These are phyloP conservation scores for Holocentrus rufus DNA, from an alignment of 2,797 vertebrate genomes.

Conservation along the genomic window DNA sequence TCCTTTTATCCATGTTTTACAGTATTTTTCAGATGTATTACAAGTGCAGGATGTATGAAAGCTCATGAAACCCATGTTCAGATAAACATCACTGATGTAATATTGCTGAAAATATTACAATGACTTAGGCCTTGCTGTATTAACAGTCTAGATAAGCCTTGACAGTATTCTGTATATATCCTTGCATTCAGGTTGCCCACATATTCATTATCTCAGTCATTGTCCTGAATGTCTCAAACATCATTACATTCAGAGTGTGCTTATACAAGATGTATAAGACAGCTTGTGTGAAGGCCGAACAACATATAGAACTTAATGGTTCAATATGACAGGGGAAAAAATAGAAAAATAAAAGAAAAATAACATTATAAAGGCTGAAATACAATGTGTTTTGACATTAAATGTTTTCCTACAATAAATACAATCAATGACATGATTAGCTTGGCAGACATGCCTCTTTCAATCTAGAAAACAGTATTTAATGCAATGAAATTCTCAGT, in stretches of 20 bases:
- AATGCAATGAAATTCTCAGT: constrained; percentile 4
- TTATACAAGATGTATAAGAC: not conserved
- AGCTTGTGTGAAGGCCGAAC: not conserved
- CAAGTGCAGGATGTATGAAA: not conserved
- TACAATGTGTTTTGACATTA: not conserved
- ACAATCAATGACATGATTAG: not conserved
- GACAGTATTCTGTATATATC: too few species aligned
- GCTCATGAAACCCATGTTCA: not conserved
- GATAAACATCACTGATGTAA: not conserved
- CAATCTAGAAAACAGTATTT: not conserved
- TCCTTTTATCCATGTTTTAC: not conserved
- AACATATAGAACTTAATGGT: too few species aligned
- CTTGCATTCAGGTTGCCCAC: not conserved
- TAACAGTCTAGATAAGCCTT: too few species aligned
- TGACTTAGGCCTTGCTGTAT: too few species aligned
- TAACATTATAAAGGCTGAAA: not conserved
- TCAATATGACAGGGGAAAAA: too few species aligned
- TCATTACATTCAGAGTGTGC: not conserved
- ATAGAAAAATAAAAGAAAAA: too few species aligned
- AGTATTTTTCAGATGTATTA: not conserved
- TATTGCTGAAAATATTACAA: too few species aligned
- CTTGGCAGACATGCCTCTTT: constrained; percentile 1
- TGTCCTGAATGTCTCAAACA: not conserved
- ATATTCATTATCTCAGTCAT: not conserved
- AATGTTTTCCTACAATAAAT: not conserved